Evolutionary conservation across 2,113 vertebrate genomes (phyloP).

Genomic region (Hemichromis elongatus): DNA sequence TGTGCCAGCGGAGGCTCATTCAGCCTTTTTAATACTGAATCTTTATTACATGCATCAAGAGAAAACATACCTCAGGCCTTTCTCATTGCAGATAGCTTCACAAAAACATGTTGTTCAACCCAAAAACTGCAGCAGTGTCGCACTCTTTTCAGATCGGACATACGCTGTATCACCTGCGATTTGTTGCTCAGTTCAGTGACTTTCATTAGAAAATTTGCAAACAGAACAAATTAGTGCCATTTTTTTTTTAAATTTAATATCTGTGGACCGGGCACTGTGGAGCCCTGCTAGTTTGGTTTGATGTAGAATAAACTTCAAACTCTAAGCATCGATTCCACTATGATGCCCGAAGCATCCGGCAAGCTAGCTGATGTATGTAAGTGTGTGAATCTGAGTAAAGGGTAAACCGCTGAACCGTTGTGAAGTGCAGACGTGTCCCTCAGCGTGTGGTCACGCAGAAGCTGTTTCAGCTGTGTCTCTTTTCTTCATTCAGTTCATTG

Average conservation of each 20-base stretch:
- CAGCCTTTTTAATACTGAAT: too few species aligned
- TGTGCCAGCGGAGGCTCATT: too few species aligned
- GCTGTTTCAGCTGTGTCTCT: background rate
- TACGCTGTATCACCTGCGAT: too few species aligned
- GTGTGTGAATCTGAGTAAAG: background rate
- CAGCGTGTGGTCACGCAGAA: background rate
- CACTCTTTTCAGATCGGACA: background rate
- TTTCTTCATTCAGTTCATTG: background rate
- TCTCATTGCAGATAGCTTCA: too few species aligned
- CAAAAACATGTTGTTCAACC: too few species aligned
- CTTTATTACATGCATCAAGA: too few species aligned
- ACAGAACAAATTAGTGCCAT: background rate
- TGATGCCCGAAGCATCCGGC: background rate
- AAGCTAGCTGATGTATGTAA: background rate
- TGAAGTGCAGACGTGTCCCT: background rate
- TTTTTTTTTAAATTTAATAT: background rate
- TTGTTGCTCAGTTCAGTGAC: background rate
- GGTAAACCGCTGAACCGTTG: background rate
- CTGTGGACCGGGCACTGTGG: background rate
- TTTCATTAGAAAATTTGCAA: rapidly evolving
- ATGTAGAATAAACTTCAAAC: too few species aligned
- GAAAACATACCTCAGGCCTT: too few species aligned
- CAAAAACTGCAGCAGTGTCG: too few species aligned
- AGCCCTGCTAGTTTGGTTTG: background rate
- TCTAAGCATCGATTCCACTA: background rate